Conservation (phyloP, 2,888 invertebrate genomes). For the Drosophila niveifrons region DNA sequence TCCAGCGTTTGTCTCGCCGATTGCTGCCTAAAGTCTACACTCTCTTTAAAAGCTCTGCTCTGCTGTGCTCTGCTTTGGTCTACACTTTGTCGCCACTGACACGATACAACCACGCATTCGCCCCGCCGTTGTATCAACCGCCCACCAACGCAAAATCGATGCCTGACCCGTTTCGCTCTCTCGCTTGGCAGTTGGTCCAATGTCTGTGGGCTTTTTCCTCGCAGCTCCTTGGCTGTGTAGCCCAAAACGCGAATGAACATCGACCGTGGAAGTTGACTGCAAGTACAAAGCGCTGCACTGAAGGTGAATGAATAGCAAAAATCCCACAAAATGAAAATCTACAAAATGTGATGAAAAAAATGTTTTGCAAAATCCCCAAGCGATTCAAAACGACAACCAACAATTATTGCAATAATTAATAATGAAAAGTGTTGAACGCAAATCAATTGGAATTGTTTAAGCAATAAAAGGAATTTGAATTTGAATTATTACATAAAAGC, state of each 20-base stretch:
- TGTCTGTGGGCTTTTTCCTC: constrained; percentile 74
- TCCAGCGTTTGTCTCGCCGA: constrained; percentile 11
- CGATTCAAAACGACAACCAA: constrained; percentile 14
- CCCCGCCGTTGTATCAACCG: not conserved
- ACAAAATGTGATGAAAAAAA: constrained; percentile 28
- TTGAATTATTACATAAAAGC: constrained; percentile 73
- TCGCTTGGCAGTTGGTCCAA: constrained; percentile 47
- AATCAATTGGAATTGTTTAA: constrained; percentile 25
- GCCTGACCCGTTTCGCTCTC: constrained; percentile 71
- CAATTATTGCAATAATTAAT: constrained; percentile 14
- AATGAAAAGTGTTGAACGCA: constrained; percentile 24
- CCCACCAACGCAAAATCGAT: constrained; percentile 69
- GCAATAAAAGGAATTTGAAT: constrained; percentile 15
- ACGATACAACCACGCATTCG: not conserved
- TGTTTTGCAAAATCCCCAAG: constrained; percentile 30
- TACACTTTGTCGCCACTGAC: not conserved
- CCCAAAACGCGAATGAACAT: constrained; percentile 85
- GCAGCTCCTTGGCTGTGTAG: constrained; percentile 76
- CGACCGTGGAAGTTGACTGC: constrained; percentile 85
- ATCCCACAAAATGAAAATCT: constrained; percentile 35
- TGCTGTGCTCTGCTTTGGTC: constrained; percentile 41
- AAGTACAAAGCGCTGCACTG: constrained; percentile 79
- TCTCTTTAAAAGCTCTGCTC: constrained; percentile 57
- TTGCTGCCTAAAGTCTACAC: constrained; percentile 51
- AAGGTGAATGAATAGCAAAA: constrained; percentile 69